Base-by-base conservation (phyloP, 2,888 invertebrate genomes). In the Polyploca ridens region DNA sequence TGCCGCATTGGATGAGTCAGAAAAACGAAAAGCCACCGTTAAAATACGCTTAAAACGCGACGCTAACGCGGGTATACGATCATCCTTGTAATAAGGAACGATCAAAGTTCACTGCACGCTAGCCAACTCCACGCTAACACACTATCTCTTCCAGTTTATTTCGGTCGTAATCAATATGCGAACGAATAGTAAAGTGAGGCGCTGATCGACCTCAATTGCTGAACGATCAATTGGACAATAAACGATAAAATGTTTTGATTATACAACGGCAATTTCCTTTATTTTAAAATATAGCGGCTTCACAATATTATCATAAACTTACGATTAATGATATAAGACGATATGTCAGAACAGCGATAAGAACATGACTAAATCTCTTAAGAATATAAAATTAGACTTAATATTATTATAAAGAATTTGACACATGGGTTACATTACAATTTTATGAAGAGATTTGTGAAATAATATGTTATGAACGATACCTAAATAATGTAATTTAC, bases 221-320 rank as follows among this genome's bases (percentile, higher is more conserved):
- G 82, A 86, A 79, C 87, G 87, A 89, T 89, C 83, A 87, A 85
- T 89, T 87, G 89, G 89, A 89, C 82, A 92, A 90, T 91, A 91
- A 92, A 91, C 93, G 89, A 91, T 91, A 90, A 87, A 90, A 91
- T 85, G 82, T 90, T 89, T 89, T 91, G 93, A 90, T 92, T 93
- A 93, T 90, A 92, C 91, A 93, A 93, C 91, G 90, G 92, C 91
- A 91, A 91, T 90, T 90, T 92, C 88, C 91, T 93, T 94, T 94
- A 93, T 93, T 94, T 94, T 93, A 92, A 94, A 93, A 93, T 93
- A 93, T 92, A 93, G 91, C 90, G 90, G 90, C 90, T 92, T 94
- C 93, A 94, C 93, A 94, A 93, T 93, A 91, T 54, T 54, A 54
- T 89, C 82, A 87, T 88, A 86, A 90, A 85, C 93, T 93, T 94